These are phyloP conservation scores for Leontocebus nigricollis DNA, from an alignment of 2,797 vertebrate species.

Conservation along the genomic window DNA sequence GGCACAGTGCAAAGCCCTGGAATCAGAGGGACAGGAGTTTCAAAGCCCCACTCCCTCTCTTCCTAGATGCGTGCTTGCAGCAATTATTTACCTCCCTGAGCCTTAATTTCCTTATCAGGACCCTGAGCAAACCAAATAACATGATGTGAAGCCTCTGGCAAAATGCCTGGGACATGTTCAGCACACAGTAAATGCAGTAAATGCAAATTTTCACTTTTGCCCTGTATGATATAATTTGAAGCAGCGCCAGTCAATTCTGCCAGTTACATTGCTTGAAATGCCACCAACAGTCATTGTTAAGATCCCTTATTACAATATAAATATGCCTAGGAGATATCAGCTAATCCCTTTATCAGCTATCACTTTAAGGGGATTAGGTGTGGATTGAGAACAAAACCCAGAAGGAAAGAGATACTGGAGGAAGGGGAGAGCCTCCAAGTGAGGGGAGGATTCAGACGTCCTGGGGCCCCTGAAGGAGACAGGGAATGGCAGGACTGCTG, in stretches of 20 bases:
- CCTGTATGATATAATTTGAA: constrained; percentile 6
- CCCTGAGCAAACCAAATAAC: constrained; percentile 41
- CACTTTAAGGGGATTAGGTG: constrained; percentile 64
- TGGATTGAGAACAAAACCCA: constrained; percentile 49
- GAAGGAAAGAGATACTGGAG: constrained; percentile 4
- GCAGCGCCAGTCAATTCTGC: not conserved
- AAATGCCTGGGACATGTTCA: constrained; percentile 14
- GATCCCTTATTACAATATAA: constrained; percentile 53
- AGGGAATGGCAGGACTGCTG: not conserved
- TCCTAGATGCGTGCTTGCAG: not conserved
- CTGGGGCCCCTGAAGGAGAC: not conserved
- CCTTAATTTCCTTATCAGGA: constrained; percentile 51
- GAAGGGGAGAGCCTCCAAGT: not conserved
- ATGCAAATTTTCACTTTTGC: constrained; percentile 21
- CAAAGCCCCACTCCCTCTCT: not conserved
- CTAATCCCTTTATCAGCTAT: constrained; percentile 62
- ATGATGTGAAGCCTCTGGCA: constrained; percentile 27
- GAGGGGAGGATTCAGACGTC: not conserved
- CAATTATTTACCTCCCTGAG: constrained; percentile 7
- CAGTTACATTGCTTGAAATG: constrained; percentile 39
- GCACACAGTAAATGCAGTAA: not conserved
- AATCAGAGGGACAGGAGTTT: not conserved
- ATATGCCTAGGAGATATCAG: not conserved
- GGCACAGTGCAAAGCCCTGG: not conserved
- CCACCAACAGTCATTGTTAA: constrained; percentile 34